These are phyloP conservation scores for Abramis brama DNA, from an alignment of 2,113 vertebrate genomes.

Conservation along the genomic window DNA sequence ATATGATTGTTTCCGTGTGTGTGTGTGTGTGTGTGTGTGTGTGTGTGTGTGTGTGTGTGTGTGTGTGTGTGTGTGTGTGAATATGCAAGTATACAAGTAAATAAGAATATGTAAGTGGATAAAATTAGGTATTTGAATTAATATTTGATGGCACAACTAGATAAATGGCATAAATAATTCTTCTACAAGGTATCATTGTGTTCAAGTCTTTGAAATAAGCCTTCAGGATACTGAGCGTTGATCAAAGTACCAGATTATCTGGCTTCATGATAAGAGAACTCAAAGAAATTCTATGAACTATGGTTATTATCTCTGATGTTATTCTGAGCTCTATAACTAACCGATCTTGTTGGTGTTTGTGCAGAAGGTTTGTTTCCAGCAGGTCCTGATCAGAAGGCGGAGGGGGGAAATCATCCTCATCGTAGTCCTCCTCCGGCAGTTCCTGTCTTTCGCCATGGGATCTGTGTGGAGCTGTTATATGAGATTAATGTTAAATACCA, in stretches of 20 bases:
- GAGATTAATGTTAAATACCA: background rate
- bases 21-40: background rate
- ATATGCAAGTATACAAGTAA: background rate
- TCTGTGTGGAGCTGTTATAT: background rate
- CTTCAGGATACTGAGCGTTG: background rate
- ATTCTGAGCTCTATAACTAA: slow-evolving; percentile 5
- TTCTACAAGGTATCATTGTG: background rate
- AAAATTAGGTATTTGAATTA: background rate
- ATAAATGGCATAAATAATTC: background rate
- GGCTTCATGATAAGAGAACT: background rate
- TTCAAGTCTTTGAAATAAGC: background rate
- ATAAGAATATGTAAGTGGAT: background rate
- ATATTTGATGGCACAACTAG: background rate
- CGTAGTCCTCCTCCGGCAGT: slow-evolving; percentile 13
- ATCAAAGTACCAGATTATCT: background rate
- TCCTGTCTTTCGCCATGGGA: background rate
- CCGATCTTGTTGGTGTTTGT: slow-evolving; percentile 21
- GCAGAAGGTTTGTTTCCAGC: slow-evolving; percentile 22
- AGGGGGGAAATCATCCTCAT: slow-evolving; percentile 41
- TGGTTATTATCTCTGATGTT: background rate
- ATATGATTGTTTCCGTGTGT: background rate
- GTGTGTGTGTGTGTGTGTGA: background rate
- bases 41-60: background rate
- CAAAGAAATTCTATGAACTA: background rate
- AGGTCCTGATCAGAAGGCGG: slow-evolving; percentile 37